Evolutionary conservation across 2,888 invertebrate genomes (phyloP), one percentile per base, ranked within the genome.

Genomic region (Dicycla oo): DNA sequence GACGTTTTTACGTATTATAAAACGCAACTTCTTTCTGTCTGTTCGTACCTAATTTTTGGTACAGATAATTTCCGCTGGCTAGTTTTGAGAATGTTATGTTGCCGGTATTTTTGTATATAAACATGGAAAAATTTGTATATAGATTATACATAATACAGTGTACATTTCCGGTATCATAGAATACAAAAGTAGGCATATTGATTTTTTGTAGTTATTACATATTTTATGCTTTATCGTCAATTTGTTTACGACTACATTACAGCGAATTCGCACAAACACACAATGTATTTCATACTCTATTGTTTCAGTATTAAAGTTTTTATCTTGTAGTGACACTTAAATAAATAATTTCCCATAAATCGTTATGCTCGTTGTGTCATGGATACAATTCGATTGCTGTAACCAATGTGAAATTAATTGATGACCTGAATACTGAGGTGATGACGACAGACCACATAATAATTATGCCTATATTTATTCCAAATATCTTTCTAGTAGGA

Each of bases 351-450:
- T 20, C 26, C 45, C 13, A 70, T 78, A 69, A 74, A 78, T 74
- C 23, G 68, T 69, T 61, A 74, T 40, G 49, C 47, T 10, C 58
- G n/a, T 69, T 61, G 63, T 84, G 65, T 71, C 68, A 71, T 77
- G 49, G 71, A 65, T 69, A 68, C 65, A 73, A 65, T 64, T 74
- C n/a, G 20, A 71, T 64, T 68, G 63, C 26, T 81, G 65, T 71
- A 56, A 65, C 51, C 60, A 74, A 73, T 73, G 49, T 62, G 53
- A 54, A 65, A 40, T 64, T 65, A 74, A 75, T 76, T 74, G 69
- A 63, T 80, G 73, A 66, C 71, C 72, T 65, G 58, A 61, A 76
- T 77, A 62, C 43, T 51, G 43, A 11, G 2, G 20, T 3, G 23
- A 49, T 51, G 57, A 66, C 8, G 57, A 53, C 13, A 43, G 23